Conservation (phyloP, 2,888 invertebrate species). For the Tetheella fluctuosa region DNA sequence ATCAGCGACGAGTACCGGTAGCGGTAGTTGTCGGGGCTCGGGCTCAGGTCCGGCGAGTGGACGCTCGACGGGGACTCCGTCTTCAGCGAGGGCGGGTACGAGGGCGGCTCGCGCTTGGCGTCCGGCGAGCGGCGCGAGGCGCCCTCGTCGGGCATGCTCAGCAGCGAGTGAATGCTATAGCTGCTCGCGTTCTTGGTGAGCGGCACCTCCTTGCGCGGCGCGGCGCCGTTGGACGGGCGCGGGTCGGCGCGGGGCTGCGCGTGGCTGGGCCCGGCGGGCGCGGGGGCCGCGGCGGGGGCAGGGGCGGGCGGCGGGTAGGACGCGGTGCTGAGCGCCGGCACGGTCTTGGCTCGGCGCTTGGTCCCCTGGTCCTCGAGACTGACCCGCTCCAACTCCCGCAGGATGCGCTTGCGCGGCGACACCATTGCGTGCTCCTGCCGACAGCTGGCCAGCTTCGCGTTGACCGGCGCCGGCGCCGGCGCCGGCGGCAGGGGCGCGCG, state of each 20-base stretch:
- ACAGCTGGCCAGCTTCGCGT: conserved; percentile 74
- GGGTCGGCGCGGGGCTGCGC: conserved; percentile 43
- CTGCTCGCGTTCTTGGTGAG: conserved; percentile 85
- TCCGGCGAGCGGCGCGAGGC: conserved; percentile 66
- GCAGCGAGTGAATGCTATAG: conserved; percentile 93
- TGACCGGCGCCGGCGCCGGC: conserved; percentile 68
- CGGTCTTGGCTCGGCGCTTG: conserved; percentile 84
- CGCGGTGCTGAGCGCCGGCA: conserved; percentile 72
- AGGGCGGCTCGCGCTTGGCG: conserved; percentile 70
- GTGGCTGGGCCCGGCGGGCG: conserved; percentile 51
- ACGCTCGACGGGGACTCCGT: conserved; percentile 72
- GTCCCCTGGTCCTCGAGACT: conserved; percentile 87
- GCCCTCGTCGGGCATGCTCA: conserved; percentile 86
- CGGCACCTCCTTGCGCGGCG: conserved; percentile 56
- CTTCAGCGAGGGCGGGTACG: conserved; percentile 64
- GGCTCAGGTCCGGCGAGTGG: conserved; percentile 73
- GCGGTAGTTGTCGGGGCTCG: conserved; percentile 72
- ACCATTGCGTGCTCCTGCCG: conserved; percentile 85
- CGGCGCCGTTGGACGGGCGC: conserved; percentile 55
- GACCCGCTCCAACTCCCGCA: conserved; percentile 92
- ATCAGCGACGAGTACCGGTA: conserved; percentile 66
- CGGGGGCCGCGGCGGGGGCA: conserved; percentile 40
- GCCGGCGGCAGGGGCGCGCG: conserved; percentile 65
- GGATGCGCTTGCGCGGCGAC: conserved; percentile 92
- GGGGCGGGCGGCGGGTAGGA: conserved; percentile 53